Conservation (phyloP, 92 coral and sea anemone species). For the Virgularia gustaviana region DNA sequence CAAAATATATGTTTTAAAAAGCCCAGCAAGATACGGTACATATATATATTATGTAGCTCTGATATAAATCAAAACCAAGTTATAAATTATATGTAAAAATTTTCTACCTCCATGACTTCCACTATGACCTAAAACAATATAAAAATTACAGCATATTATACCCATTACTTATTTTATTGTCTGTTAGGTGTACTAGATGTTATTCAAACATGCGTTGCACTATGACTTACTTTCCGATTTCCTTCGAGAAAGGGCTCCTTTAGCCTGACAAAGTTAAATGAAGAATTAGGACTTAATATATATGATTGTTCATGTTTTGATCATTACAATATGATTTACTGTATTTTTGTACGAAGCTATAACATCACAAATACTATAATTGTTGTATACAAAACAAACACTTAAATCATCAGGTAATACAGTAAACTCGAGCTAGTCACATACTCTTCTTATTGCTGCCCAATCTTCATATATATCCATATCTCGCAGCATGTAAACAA, state of each 20-base stretch:
- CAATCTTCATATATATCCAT: slow-evolving; percentile 99
- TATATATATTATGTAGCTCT: neutral
- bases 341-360: no score
- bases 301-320: neutral
- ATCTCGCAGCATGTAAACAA: slow-evolving; percentile 97
- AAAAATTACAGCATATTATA: neutral
- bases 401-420: no score
- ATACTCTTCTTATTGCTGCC: slow-evolving; percentile 98
- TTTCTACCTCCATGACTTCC: slow-evolving; percentile 26
- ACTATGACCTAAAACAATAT: slow-evolving; percentile 24
- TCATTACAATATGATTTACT: neutral
- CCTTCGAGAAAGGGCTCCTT: slow-evolving; percentile 92
- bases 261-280: slow-evolving; percentile 62
- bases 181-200: no score
- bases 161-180: neutral
- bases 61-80: no score
- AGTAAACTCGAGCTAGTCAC: neutral
- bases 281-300: neutral
- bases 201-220: no score
- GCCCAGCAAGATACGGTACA: slow-evolving; percentile 36
- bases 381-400: no score
- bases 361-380: no score
- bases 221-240: slow-evolving; percentile 79
- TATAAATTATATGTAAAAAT: neutral
- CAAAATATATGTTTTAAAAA: slow-evolving; percentile 70